A percentile compares a stretch with the other conserved stretches of the same genome.
These are phyloP conservation scores for Gonioctena quinquepunctata DNA, from an alignment of 1,140 invertebrate genomes.

Conservation along the genomic window DNA sequence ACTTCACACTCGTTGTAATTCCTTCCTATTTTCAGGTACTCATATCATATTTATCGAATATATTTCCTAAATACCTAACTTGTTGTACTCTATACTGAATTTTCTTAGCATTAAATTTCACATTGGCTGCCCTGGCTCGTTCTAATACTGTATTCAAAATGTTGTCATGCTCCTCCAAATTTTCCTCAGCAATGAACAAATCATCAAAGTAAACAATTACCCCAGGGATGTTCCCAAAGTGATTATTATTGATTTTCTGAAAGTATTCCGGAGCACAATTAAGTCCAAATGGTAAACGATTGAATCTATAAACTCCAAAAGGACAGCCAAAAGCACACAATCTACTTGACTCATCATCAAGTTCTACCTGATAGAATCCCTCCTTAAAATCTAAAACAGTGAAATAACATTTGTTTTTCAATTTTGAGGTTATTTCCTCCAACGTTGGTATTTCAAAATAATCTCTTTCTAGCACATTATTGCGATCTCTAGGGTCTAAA, in stretches of 20 bases:
- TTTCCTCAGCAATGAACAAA: background rate
- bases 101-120: background rate
- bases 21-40: constrained; percentile 19
- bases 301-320: background rate
- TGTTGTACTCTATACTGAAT: background rate
- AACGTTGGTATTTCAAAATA: background rate
- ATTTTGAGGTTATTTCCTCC: background rate
- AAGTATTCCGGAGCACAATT: background rate
- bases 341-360: background rate
- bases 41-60: background rate
- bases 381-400: background rate
- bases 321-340: background rate
- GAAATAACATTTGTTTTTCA: background rate
- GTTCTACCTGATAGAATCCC: background rate
- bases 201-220: background rate
- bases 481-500: no score
- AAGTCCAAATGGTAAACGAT: background rate
- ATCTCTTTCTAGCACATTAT: no score
- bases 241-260: background rate
- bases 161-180: background rate
- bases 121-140: background rate
- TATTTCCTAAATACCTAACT: background rate
- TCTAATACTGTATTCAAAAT: background rate
- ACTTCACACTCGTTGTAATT: no score
- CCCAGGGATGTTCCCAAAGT: background rate